Percentiles rank a stretch among this genome's conserved stretches.
phyloP scores from a whole-genome alignment of 2,797 vertebrate species.

The Gallinago nigripennis region DNA sequence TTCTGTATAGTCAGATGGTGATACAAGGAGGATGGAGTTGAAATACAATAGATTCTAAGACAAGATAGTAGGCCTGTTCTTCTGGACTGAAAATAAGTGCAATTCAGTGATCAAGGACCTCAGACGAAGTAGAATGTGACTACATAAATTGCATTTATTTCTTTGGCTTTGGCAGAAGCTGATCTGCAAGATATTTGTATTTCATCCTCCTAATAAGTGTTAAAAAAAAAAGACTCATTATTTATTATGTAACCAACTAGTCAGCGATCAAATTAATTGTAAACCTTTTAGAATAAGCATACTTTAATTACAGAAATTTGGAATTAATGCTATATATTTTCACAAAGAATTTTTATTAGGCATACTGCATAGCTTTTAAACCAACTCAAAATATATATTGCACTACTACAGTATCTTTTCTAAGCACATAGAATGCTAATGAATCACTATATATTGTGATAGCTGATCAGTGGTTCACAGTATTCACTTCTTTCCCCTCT shows the following conservation, averaged over 20 bases:
- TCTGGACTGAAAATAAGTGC: background rate
- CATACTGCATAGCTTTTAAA: constrained; percentile 29
- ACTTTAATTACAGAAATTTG: constrained; percentile 67
- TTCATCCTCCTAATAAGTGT: constrained; percentile 57
- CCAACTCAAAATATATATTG: background rate
- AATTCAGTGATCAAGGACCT: constrained; percentile 29
- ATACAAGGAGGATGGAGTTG: background rate
- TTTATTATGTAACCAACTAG: constrained; percentile 47
- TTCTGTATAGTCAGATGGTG: background rate
- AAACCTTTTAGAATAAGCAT: constrained; percentile 47
- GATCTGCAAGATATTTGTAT: constrained; percentile 62
- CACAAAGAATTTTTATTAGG: constrained; percentile 51
- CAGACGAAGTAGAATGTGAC: constrained; percentile 15
- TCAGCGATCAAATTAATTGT: constrained; percentile 43
- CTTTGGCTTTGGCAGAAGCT: constrained; percentile 40
- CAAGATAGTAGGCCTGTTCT: background rate
- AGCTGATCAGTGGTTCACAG: background rate
- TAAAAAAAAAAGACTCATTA: constrained; percentile 45
- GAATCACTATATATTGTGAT: background rate
- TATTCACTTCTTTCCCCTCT: background rate
- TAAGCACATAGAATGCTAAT: background rate
- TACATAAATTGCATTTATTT: constrained; percentile 66
- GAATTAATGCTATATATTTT: constrained; percentile 62
- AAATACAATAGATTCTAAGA: background rate
- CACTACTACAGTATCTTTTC: background rate